A percentile compares a stretch with the other conserved stretches of the same genome.
phyloP scores from a whole-genome alignment of 1,140 invertebrate genomes.

The Papilio machaon region DNA sequence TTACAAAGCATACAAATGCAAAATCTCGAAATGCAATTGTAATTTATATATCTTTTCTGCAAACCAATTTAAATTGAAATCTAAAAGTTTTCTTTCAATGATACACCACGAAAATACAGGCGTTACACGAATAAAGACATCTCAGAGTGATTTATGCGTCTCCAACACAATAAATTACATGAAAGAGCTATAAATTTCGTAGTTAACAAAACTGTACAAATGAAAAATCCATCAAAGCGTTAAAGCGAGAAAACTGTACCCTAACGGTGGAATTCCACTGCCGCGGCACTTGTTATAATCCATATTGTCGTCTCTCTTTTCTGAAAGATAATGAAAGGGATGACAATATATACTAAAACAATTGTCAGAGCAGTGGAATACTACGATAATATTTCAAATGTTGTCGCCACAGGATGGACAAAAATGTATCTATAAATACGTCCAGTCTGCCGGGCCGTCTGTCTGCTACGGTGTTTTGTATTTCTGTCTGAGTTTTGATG shows the following conservation, averaged over 20 bases:
- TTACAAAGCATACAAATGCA: neutral
- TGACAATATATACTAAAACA: neutral
- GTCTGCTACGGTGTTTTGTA: conserved; percentile 51
- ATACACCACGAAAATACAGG: conserved; percentile 20
- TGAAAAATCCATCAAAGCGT: conserved; percentile 38
- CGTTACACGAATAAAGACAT: conserved; percentile 29
- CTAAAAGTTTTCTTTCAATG: conserved; percentile 25
- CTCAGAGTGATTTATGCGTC: conserved; percentile 23
- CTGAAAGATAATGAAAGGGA: neutral
- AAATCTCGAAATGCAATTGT: conserved; percentile 10
- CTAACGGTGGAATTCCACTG: neutral
- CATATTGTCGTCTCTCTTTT: too few species aligned
- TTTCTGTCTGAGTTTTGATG: conserved; percentile 61
- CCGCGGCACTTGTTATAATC: too few species aligned
- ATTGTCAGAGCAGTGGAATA: neutral
- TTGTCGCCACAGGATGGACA: conserved; percentile 39
- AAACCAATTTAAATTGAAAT: conserved; percentile 27
- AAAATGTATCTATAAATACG: conserved; percentile 61
- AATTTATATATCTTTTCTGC: conserved; percentile 3
- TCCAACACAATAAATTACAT: conserved; percentile 40
- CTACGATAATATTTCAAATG: conserved; percentile 50
- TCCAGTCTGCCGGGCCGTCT: conserved; percentile 55
- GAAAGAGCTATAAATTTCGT: conserved; percentile 39
- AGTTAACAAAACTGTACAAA: conserved; percentile 40
- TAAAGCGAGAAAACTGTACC: conserved; percentile 44